Base-by-base conservation (phyloP, 2,797 vertebrate genomes). In the Sebastes trivittatus region DNA sequence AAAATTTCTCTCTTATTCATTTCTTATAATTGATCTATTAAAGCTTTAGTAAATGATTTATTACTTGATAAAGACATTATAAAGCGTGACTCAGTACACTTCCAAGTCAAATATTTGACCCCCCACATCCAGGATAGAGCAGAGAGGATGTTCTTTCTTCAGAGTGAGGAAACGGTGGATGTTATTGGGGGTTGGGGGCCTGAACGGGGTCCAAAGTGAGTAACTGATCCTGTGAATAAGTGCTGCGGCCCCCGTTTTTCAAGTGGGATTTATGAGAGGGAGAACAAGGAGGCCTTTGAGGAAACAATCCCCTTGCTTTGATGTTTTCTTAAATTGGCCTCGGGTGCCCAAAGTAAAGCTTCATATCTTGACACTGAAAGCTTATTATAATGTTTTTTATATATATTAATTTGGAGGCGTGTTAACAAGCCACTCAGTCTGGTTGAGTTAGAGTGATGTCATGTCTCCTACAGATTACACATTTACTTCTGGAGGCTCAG, bases 391-490 rank as follows among this genome's bases (percentile, higher is more conserved):
- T 52, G 3, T 9, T 0, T 16, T 46, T 18, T 27, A 9, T n/a
- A 10, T n/a, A n/a, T 52, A 42, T 56, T 56, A 8, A 52, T 38
- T 58, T 27, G 42, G 7, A 65, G n/a, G 10, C 10, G 20, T 5
- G 58, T 79, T 55, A 71, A 71, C 62, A 68, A 79, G 42, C 22
- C 34, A 13, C 25, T 76, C 63, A 70, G 64, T 72, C 63, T 3
- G 22, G 69, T 54, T 27, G 36, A 76, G 72, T 78, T 68, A 4
- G 10, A 78, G 87, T 94, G 92, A 94, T 87, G 91, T 94, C 93
- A 94, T 76, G 82, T 92, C 82, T 79, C 65, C 76, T 69, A 38
- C 38, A 81, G 72, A 84, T 89, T 82, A 80, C 80, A 78, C 1
- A 70, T 70, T 77, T 87, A 79, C 58, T 86, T 89, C 82, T 75